phyloP scores from a whole-genome alignment of 2,888 invertebrate genomes.

The Sipunculus nudus region DNA sequence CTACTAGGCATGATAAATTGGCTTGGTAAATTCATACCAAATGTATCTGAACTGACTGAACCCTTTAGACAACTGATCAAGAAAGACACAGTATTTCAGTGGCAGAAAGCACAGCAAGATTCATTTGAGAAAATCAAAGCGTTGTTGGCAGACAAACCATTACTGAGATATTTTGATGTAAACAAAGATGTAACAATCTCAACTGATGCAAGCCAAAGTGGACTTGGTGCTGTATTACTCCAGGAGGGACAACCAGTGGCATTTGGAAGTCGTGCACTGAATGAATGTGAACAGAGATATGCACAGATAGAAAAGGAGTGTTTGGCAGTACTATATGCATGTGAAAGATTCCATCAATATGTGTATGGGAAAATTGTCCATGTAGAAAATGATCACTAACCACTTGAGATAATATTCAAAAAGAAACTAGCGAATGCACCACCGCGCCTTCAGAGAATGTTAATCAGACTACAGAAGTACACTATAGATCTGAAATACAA shows the following conservation, averaged over 20 bases:
- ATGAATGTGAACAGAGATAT: conserved; percentile 38
- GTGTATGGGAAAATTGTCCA: conserved; percentile 32
- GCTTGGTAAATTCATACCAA: conserved; percentile 39
- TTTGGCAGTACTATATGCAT: conserved; percentile 35
- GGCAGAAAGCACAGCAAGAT: conserved; percentile 33
- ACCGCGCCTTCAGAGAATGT: not conserved
- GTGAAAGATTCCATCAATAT: conserved; percentile 35
- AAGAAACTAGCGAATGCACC: not conserved
- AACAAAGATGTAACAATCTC: conserved; percentile 33
- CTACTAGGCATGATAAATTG: conserved; percentile 40
- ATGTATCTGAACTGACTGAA: conserved; percentile 35
- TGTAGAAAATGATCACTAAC: conserved; percentile 32
- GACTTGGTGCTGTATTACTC: conserved; percentile 36
- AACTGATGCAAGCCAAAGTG: conserved; percentile 37
- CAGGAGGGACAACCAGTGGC: conserved; percentile 36
- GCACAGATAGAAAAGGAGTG: conserved; percentile 32
- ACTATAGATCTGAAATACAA: not conserved
- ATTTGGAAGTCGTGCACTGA: conserved; percentile 33
- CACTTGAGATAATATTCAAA: not conserved
- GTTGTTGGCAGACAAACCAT: conserved; percentile 24
- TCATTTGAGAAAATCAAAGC: conserved; percentile 24
- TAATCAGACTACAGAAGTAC: not conserved
- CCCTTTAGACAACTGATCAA: conserved; percentile 34
- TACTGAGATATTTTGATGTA: conserved; percentile 33
- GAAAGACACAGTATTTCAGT: conserved; percentile 25